Base-by-base conservation (phyloP, 2,888 invertebrate species). In the Macroteleia sp. region DNA sequence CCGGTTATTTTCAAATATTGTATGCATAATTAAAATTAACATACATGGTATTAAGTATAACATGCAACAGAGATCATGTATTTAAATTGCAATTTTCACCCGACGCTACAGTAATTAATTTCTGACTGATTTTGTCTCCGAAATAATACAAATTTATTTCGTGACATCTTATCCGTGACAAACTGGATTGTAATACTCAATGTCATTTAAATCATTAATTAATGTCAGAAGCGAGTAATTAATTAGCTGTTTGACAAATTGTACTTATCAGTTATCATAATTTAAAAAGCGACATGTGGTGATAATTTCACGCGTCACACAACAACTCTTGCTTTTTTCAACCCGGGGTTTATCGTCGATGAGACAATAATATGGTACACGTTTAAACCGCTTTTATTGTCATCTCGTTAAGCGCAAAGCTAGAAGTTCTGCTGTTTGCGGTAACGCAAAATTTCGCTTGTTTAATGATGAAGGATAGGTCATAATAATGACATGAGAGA, bases 401-500 rank as follows among this genome's bases (percentile, higher is more conserved):
- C 77, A 56, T 67, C 69, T 75, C 59, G 80, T 80, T 77, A 73
- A 79, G 75, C 57, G 34, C 50, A 50, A 48, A 79, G 75, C 74
- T 61, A 50, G 66, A 39, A 73, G 62, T 80, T 75, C 44, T 28
- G 71, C 57, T 71, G 76, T 80, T 81, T 80, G 75, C 14, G 56
- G 74, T 50, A 57, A 67, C 30, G 54, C 75, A 61, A 81, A 80
- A 77, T 77, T 78, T 73, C 30, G 74, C 54, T 74, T 67, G 66
- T 80, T 80, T 79, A 74, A 79, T 77, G 75, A 71, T 54, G 80
- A 64, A 79, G 73, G 69, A 77, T 70, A 67, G 70, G 50, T 57
- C 44, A 73, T 54, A 79, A 79, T 76, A 76, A 76, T 75, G 71
- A 73, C 73, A 75, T 19, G 61, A 44, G 75, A 66, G 79, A 79